These are phyloP conservation scores for Forbesichthys papilliferus DNA, from an alignment of 2,113 vertebrate species.

Conservation along the genomic window DNA sequence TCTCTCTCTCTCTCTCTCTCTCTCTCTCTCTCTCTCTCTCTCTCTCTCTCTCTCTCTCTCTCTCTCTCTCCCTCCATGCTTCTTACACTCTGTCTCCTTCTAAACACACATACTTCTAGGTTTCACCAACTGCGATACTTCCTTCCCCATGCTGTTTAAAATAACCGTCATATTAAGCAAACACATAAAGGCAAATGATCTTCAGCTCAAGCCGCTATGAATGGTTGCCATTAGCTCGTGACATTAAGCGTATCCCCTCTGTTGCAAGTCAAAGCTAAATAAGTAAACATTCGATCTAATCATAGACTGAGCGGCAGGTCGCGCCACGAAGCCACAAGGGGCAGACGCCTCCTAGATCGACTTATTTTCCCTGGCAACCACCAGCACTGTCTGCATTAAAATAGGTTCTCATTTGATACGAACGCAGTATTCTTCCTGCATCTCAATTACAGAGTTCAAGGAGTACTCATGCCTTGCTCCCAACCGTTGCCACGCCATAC, in stretches of 20 bases:
- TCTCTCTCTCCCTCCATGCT: neutral
- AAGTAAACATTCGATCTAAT: conserved; percentile 65
- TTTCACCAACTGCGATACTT: neutral
- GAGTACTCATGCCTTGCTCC: conserved; percentile 27
- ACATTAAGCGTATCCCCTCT: conserved; percentile 41
- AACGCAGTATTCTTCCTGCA: conserved; percentile 67
- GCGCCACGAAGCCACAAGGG: conserved; percentile 65
- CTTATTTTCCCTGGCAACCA: conserved; percentile 75
- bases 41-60: conserved; percentile 10
- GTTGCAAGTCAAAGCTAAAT: conserved; percentile 59
- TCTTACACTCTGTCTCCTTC: neutral
- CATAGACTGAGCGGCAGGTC: conserved; percentile 70
- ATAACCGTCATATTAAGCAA: conserved; percentile 6
- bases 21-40: conserved; percentile 7
- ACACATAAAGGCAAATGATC: conserved; percentile 33
- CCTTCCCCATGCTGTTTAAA: conserved; percentile 1
- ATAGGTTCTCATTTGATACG: conserved; percentile 74
- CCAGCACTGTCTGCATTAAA: conserved; percentile 68
- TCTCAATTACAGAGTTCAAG: conserved; percentile 74
- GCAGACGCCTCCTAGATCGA: conserved; percentile 67
- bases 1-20: conserved; percentile 9
- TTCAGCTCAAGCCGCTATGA: conserved; percentile 29
- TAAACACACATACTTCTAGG: neutral
- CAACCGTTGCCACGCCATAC: conserved; percentile 39
- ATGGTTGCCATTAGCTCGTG: conserved; percentile 29